A percentile compares a stretch with the other conserved stretches of the same genome.
Evolutionary conservation across 2,113 vertebrate genomes (phyloP).

Genomic region (Hepsetus odoe): DNA sequence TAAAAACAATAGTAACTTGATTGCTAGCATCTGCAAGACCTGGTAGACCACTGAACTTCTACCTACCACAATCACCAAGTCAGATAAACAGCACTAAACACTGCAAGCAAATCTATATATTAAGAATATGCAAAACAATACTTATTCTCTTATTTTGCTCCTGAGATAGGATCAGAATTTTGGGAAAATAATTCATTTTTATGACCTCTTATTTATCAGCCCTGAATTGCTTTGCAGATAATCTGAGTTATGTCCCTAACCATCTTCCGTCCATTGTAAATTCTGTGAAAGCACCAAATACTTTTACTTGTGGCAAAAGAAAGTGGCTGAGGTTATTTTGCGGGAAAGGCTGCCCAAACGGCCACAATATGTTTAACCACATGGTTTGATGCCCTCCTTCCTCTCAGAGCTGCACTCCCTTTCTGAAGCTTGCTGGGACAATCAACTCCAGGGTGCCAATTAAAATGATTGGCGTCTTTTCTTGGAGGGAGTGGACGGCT

Average conservation of each 20-base stretch:
- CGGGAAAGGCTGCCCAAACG: constrained; percentile 21
- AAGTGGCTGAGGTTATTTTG: constrained; percentile 15
- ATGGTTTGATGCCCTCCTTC: constrained; percentile 43
- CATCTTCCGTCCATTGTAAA: constrained; percentile 14
- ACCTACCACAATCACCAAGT: too few species aligned
- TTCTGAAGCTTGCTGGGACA: constrained; percentile 63
- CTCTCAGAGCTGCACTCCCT: constrained; percentile 45
- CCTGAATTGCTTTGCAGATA: background rate
- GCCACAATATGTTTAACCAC: constrained; percentile 50
- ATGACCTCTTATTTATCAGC: background rate
- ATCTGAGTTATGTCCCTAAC: constrained; percentile 5
- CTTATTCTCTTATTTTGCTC: background rate
- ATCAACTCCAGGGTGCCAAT: constrained; percentile 77
- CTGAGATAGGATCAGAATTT: background rate
- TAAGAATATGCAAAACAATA: too few species aligned
- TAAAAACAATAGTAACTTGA: too few species aligned
- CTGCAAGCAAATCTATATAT: background rate
- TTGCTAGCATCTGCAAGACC: too few species aligned
- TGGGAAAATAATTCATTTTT: background rate
- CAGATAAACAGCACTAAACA: background rate
- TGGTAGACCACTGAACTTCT: too few species aligned
- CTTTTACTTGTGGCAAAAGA: constrained; percentile 14
- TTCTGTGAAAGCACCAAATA: constrained; percentile 19
- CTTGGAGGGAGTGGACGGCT: constrained; percentile 62
- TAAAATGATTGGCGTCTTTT: constrained; percentile 78